These are phyloP conservation scores for Nasonia oneida DNA, from an alignment of 2,888 invertebrate species.

Conservation along the genomic window DNA sequence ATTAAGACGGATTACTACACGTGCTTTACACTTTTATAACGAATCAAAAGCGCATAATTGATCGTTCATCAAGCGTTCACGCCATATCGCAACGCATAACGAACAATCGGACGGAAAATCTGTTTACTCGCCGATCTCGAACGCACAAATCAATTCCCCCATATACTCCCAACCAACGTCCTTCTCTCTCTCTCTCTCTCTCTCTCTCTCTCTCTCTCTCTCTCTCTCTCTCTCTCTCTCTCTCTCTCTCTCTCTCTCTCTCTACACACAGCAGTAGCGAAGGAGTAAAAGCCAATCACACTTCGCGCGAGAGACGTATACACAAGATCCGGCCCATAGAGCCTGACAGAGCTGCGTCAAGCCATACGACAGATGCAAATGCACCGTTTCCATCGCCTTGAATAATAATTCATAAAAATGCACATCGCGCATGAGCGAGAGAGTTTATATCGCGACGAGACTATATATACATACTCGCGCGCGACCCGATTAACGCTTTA, in stretches of 20 bases:
- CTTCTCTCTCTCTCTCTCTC: not conserved
- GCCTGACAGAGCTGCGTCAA: not conserved
- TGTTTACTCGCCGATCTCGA: not conserved
- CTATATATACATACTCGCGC: not conserved
- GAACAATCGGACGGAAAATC: not conserved
- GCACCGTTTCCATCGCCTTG: not conserved
- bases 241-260: not conserved
- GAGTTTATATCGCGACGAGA: not conserved
- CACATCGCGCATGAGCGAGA: not conserved
- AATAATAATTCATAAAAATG: not conserved
- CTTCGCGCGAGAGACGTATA: not conserved
- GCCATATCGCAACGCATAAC: no score
- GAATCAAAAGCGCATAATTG: no score
- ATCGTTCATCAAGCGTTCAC: no score
- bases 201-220: not conserved
- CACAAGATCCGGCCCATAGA: not conserved
- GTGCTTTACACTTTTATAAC: no score
- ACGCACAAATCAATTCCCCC: not conserved
- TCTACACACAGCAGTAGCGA: not conserved
- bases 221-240: not conserved
- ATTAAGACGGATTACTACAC: no score
- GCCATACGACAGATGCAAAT: not conserved
- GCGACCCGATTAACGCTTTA: not conserved
- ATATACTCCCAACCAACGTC: not conserved
- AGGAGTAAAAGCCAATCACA: not conserved